Evolutionary conservation across 2,888 invertebrate species (phyloP), one percentile per base, ranked within the genome.

Genomic region (Chymomyza fuscimana): DNA sequence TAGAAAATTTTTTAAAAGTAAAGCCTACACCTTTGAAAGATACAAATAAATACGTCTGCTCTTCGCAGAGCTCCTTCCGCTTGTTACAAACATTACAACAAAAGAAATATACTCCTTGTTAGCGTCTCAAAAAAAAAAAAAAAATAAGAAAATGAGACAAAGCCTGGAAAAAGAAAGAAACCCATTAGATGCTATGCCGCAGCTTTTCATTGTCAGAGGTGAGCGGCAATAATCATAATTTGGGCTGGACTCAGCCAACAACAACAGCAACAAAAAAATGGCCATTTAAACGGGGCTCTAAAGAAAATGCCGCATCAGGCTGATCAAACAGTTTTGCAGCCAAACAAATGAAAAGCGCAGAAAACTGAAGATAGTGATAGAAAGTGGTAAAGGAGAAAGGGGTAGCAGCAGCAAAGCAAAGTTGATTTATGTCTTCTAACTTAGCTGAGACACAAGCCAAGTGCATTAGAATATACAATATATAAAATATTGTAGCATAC

Each of bases 111-210:
- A 46, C 40, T 12, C 12, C 40, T 46, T 32, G 5, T 32, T 12
- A 12, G 40, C 1, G 12, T 12, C 12, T 46, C 40, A 12, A 12
- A 10, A 54, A 51, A 54, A 54, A 51, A 54, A 52, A 32, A 19
- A 46, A 16, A n/a, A n/a, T 6, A 4, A 32, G 40, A 32, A 16
- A 63, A 65, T 46, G 40, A 46, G 40, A 46, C 12, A 46, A 46
- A 46, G 40, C 40, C 12, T 46, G 10, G 40, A 12, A 46, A 46
- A 46, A 46, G 40, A 46, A 46, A 46, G 67, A 62, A 16, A 61
- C 60, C 82, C 80, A 84, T 82, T 82, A 81, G 80, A 74, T 50
- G 40, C 58, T 46, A 15, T 15, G 36, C 15, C 46, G 10, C 60
- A 32, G 66, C 67, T 46, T 54, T 52, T 70, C 70, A 70, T 63